Conservation (phyloP, 1,140 invertebrate species). For the Brachionus rubens region DNA sequence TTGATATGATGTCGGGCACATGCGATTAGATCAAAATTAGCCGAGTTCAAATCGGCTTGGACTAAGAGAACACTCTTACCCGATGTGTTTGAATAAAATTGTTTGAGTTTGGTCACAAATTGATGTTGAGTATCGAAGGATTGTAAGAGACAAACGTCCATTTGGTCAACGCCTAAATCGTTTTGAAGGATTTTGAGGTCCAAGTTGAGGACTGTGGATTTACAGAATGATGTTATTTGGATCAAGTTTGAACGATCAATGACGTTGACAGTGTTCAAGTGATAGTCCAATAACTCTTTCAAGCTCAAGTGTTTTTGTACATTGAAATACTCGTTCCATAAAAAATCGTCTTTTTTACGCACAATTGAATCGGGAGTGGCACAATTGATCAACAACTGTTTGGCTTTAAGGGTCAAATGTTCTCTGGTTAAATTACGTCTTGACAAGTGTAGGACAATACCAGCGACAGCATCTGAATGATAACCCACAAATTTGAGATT, state of each 20-base stretch:
- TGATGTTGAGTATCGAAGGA: slow-evolving; percentile 50
- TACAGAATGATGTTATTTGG: slow-evolving; percentile 48
- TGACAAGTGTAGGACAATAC: slow-evolving; percentile 51
- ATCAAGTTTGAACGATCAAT: neutral
- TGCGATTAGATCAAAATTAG: slow-evolving; percentile 52
- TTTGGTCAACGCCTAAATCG: neutral
- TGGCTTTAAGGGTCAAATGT: slow-evolving; percentile 46
- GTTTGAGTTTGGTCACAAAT: slow-evolving; percentile 47
- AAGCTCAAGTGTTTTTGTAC: slow-evolving; percentile 51
- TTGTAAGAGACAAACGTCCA: slow-evolving; percentile 46
- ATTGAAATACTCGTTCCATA: slow-evolving; percentile 49
- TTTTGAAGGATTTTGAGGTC: slow-evolving; percentile 22
- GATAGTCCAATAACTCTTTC: slow-evolving; percentile 8
- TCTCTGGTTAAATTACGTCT: neutral
- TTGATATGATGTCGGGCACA: slow-evolving; percentile 51
- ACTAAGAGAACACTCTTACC: slow-evolving; percentile 50
- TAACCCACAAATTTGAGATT: slow-evolving; percentile 49
- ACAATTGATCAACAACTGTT: slow-evolving; percentile 50
- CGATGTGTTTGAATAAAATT: slow-evolving; percentile 8
- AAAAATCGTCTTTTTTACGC: slow-evolving; percentile 45
- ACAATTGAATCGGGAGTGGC: slow-evolving; percentile 51
- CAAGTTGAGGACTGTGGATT: slow-evolving; percentile 30
- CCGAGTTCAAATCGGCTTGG: slow-evolving; percentile 54
- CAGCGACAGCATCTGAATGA: slow-evolving; percentile 53
- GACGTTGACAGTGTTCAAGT: neutral